Base-by-base conservation (phyloP, 2,888 invertebrate species). In the Campaea margaritaria region DNA sequence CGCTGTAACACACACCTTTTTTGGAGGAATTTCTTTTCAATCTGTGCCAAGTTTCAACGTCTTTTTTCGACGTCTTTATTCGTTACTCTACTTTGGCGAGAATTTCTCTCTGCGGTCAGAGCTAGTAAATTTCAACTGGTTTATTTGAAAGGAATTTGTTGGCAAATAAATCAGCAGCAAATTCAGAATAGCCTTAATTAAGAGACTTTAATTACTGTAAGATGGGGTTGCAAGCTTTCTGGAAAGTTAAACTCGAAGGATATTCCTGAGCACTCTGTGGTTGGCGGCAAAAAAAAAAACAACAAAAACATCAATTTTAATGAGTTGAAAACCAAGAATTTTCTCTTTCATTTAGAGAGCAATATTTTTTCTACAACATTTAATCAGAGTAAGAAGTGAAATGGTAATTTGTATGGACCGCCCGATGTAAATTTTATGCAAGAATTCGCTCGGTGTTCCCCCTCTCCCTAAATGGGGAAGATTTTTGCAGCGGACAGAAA, bases 301-400 rank as follows among this genome's bases (percentile, higher is more conserved):
- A 86, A 84, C 38, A 53, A 45, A 68, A 88, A 88, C 87, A 88
- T 86, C 85, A 89, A 89, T 90, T 89, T 89, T 90, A 89, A 90
- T 89, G 89, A 90, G 86, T 88, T 86, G 80, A 88, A 90, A 91
- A 89, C 88, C 88, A 83, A 86, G 85, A 86, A 89, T 89, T 88
- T 91, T 89, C 91, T 86, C 83, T 86, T 85, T 87, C 89, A 89
- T 91, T 91, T 89, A 80, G 87, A 85, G 82, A 85, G 87, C 91
- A 91, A 91, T 91, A 91, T 91, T 91, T 92, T 91, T 92, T 92
- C 91, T 92, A 90, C 87, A 90, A 91, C 91, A 91, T 92, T 91
- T 91, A 92, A 92, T 92, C 91, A 91, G 89, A 89, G 89, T 87
- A 90, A 91, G 90, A 89, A 88, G 89, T 86, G 89, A 88, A 91